phyloP scores from a whole-genome alignment of 2,888 invertebrate genomes.

The Scaeva pyrastri region DNA sequence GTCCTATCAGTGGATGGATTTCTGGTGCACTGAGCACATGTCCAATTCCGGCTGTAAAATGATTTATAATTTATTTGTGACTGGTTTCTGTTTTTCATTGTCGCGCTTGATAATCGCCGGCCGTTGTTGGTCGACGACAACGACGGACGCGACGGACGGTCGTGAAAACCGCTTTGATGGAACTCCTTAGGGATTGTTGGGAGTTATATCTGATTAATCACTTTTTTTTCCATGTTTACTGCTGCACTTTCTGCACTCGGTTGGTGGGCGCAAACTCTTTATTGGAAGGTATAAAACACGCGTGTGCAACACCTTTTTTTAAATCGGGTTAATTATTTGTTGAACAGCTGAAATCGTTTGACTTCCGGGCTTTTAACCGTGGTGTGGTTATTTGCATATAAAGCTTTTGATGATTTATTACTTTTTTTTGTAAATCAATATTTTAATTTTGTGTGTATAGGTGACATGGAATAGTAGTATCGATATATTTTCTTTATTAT shows the following conservation, averaged over 20 bases:
- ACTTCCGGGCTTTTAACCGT: conserved; percentile 77
- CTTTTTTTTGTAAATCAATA: background rate
- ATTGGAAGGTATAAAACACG: conserved; percentile 42
- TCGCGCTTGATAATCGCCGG: conserved; percentile 47
- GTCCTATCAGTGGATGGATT: conserved; percentile 72
- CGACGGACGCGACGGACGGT: too few relatives aligned
- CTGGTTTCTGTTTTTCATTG: conserved; percentile 71
- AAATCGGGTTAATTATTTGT: conserved; percentile 59
- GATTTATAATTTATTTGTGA: conserved; percentile 74
- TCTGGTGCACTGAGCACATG: conserved; percentile 73
- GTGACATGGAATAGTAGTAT: background rate
- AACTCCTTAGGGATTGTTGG: conserved; percentile 12
- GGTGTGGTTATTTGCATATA: background rate
- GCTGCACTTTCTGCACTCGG: conserved; percentile 34
- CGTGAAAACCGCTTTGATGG: conserved; percentile 33
- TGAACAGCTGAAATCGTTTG: conserved; percentile 73
- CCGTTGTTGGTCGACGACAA: too few relatives aligned
- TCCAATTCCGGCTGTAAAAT: conserved; percentile 59
- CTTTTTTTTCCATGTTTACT: conserved; percentile 15
- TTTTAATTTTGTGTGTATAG: background rate
- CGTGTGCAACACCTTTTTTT: conserved; percentile 47
- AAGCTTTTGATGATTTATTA: conserved; percentile 60
- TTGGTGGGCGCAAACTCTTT: conserved; percentile 38
- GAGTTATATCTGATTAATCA: conserved; percentile 42
- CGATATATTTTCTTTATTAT: too few relatives aligned